Percentiles rank a stretch among this genome's conserved stretches.
Evolutionary conservation across 1,140 invertebrate genomes (phyloP).

Genomic region (Berghia stephanieae): DNA sequence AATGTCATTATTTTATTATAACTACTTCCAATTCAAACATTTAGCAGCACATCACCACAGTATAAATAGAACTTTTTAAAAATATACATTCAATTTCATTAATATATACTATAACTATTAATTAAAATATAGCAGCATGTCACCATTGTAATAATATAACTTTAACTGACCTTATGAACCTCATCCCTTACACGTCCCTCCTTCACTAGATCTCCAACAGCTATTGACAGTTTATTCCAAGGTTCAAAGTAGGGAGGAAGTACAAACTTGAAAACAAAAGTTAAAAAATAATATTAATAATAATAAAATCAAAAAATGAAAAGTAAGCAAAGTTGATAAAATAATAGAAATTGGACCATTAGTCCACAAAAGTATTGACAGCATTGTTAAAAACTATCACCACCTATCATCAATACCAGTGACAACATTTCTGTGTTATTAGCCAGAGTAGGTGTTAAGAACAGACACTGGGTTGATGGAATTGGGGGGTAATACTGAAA

Average conservation of each 20-base stretch:
- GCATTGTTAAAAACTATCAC: too few species aligned
- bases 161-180: slow-evolving; percentile 17
- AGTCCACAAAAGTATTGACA: too few species aligned
- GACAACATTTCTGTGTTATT: too few species aligned
- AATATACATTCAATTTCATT: neutral
- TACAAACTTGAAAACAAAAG: neutral
- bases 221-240: slow-evolving; percentile 19
- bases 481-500: too few species aligned
- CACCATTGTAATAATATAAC: neutral
- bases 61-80: neutral
- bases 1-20: neutral
- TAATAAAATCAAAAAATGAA: too few species aligned
- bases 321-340: too few species aligned
- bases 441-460: too few species aligned
- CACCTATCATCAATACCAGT: too few species aligned
- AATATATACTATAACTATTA: neutral
- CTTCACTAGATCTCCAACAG: neutral
- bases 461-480: too few species aligned
- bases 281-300: too few species aligned
- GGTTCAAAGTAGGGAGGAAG: slow-evolving; percentile 23
- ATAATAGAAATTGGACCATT: too few species aligned
- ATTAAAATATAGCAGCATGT: neutral
- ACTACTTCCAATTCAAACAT: neutral
- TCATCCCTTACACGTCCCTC: neutral
- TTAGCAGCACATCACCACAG: neutral